Evolutionary conservation across 2,888 invertebrate species (phyloP).

Genomic region (Bombylius major): DNA sequence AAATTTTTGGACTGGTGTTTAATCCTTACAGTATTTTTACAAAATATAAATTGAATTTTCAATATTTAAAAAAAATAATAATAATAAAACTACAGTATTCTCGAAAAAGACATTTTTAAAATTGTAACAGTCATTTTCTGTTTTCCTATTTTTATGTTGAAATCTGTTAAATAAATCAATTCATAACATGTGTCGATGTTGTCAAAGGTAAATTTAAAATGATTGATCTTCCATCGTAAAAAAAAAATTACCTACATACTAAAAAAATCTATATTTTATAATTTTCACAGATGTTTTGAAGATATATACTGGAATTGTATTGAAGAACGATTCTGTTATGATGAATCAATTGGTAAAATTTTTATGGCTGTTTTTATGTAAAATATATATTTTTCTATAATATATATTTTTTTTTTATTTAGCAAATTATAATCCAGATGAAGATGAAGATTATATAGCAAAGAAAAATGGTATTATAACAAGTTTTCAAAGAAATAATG

Average conservation of each 20-base stretch:
- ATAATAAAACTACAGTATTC: no score
- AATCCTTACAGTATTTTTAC: no score
- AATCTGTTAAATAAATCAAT: background rate
- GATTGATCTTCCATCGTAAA: background rate
- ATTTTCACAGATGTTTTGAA: constrained; percentile 50
- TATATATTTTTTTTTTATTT: constrained; percentile 5
- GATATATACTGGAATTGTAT: constrained; percentile 60
- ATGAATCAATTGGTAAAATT: constrained; percentile 49
- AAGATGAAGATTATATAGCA: constrained; percentile 31
- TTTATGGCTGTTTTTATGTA: constrained; percentile 1
- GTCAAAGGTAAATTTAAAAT: constrained; percentile 26
- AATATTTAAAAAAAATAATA: no score
- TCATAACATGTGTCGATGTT: constrained; percentile 31
- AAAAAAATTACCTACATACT: background rate
- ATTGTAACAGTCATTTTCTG: no score
- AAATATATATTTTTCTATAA: background rate
- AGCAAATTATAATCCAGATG: constrained; percentile 38
- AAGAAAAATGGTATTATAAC: constrained; percentile 27
- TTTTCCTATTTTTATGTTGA: no score
- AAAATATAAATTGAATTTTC: no score
- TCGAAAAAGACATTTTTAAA: no score
- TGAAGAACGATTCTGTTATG: constrained; percentile 60
- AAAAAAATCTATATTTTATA: constrained; percentile 8
- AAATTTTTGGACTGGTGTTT: no score
- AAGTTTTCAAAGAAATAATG: constrained; percentile 21